Evolutionary conservation across 2,888 invertebrate genomes (phyloP).

Genomic region (Drosophila nr. perissopoda): DNA sequence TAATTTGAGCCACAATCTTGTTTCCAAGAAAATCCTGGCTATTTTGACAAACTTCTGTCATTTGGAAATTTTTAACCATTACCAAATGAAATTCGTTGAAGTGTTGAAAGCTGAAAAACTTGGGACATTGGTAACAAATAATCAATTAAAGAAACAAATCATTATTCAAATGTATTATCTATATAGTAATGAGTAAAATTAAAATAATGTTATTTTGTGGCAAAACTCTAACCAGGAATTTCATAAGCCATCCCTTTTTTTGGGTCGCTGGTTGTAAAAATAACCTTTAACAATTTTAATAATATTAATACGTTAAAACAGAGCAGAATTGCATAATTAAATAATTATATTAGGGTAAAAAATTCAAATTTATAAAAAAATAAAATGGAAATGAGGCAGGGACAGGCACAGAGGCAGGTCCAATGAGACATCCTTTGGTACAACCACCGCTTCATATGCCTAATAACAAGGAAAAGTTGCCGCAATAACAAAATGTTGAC

Average conservation of each 20-base stretch:
- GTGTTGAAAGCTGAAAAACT: not conserved
- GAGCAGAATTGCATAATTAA: conserved; percentile 16
- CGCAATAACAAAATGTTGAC: conserved; percentile 74
- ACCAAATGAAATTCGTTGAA: not conserved
- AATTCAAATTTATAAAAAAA: conserved; percentile 4
- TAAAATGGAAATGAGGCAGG: conserved; percentile 8
- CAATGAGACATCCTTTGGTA: not conserved
- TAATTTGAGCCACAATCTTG: not conserved
- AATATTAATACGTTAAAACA: not conserved
- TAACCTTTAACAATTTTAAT: conserved; percentile 5
- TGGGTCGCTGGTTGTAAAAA: not conserved
- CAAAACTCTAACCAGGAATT: not conserved
- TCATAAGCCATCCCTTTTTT: not conserved
- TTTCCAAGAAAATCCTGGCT: not conserved
- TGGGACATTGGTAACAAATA: not conserved
- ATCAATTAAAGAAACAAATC: not conserved
- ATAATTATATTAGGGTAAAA: conserved; percentile 22
- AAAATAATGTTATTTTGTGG: not conserved
- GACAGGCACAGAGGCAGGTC: not conserved
- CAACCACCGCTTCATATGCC: conserved; percentile 5
- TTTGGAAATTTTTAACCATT: not conserved
- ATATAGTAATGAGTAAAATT: not conserved
- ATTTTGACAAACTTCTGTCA: not conserved
- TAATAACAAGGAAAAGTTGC: conserved; percentile 45
- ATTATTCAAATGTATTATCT: not conserved